Percentiles rank a stretch among this genome's conserved stretches.
phyloP scores from a whole-genome alignment of 2,113 vertebrate species.

The Cyphomyrus discorhynchus region DNA sequence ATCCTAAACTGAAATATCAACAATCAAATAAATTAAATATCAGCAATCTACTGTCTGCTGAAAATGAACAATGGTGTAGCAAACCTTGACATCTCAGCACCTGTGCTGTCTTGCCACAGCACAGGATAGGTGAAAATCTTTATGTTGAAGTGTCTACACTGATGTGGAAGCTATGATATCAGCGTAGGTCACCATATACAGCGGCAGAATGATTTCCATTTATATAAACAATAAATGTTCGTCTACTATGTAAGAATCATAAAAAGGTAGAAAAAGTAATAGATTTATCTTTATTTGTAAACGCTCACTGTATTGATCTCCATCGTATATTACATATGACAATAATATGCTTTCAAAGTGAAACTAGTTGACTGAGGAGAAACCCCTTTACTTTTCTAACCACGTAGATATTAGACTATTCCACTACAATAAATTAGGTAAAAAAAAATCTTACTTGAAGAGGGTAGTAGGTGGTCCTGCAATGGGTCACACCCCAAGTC shows the following conservation, averaged over 20 bases:
- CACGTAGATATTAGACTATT: neutral
- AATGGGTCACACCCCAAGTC: neutral
- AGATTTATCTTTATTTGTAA: neutral
- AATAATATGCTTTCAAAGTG: neutral
- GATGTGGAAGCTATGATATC: neutral
- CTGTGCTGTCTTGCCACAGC: neutral
- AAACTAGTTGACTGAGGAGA: neutral
- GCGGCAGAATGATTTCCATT: neutral
- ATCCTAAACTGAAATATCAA: neutral
- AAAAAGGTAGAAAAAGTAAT: slow-evolving; percentile 3
- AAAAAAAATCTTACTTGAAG: neutral
- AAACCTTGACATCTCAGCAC: neutral
- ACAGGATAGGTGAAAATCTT: neutral
- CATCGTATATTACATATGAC: neutral
- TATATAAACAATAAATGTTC: neutral
- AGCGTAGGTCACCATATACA: neutral
- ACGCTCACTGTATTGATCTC: neutral
- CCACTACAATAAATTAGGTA: neutral
- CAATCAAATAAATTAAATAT: neutral
- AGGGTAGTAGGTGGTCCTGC: neutral
- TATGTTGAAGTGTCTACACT: neutral
- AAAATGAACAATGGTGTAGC: neutral
- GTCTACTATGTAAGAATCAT: neutral
- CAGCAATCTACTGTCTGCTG: neutral
- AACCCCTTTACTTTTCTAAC: neutral